A percentile compares a stretch with the other conserved stretches of the same genome.
phyloP scores from a whole-genome alignment of 2,797 vertebrate genomes.

The Chloroceryle amazona region DNA sequence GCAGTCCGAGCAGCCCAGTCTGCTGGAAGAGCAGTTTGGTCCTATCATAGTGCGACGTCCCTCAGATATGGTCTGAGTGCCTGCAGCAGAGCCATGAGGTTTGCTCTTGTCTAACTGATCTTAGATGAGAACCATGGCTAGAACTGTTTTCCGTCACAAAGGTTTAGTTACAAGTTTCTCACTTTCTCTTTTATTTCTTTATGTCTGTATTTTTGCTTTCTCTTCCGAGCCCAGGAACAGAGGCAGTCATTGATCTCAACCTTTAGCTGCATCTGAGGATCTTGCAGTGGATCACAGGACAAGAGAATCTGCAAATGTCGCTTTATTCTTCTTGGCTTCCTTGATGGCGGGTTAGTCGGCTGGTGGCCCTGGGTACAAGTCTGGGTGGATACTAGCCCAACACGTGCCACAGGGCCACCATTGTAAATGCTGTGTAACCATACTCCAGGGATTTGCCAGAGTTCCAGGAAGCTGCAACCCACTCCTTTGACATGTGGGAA shows the following conservation, averaged over 20 bases:
- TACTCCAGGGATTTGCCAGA: neutral
- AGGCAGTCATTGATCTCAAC: neutral
- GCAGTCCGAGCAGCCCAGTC: neutral
- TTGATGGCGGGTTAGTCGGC: neutral
- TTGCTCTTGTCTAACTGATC: neutral
- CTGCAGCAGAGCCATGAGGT: neutral
- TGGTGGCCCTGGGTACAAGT: neutral
- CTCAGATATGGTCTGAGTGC: neutral
- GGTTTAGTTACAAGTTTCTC: neutral
- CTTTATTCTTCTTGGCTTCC: neutral
- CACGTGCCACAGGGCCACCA: accelerated
- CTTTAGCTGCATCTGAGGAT: neutral
- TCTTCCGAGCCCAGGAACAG: neutral
- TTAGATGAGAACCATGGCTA: neutral
- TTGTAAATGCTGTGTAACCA: neutral
- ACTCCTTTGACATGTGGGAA: neutral
- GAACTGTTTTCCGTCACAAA: neutral
- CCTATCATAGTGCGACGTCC: neutral
- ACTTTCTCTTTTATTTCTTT: neutral
- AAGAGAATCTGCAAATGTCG: neutral
- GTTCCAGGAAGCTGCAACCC: neutral
- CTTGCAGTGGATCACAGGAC: neutral
- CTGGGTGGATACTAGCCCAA: neutral
- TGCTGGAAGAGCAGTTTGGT: neutral
- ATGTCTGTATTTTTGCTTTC: neutral